These are phyloP conservation scores for Araneus ventricosus DNA, from an alignment of 1,140 invertebrate species.

Conservation along the genomic window DNA sequence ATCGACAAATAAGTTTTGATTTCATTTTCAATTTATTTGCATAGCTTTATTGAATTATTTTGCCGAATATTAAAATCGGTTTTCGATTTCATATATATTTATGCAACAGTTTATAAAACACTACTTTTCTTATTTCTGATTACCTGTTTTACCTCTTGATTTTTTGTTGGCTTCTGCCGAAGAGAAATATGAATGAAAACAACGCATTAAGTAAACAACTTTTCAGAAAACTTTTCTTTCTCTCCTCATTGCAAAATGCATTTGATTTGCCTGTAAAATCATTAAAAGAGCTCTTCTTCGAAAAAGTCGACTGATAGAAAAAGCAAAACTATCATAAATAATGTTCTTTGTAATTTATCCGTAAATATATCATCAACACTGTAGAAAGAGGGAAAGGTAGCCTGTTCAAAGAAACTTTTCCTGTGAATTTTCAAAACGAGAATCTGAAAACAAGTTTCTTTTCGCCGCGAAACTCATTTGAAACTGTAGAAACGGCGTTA, in stretches of 20 bases:
- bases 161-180: too few relatives aligned
- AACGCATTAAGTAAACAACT: too few relatives aligned
- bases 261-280: background rate
- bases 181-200: too few relatives aligned
- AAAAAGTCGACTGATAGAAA: background rate
- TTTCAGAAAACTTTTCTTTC: background rate
- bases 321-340: background rate
- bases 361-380: conserved; percentile 4
- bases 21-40: too few relatives aligned
- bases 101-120: too few relatives aligned
- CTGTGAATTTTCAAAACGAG: conserved; percentile 31
- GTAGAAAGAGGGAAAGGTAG: background rate
- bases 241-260: background rate
- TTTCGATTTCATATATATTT: too few relatives aligned
- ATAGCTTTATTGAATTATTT: too few relatives aligned
- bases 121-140: too few relatives aligned
- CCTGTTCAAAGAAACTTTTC: conserved; percentile 42
- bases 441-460: conserved; percentile 34
- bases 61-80: too few relatives aligned
- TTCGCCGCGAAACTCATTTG: conserved; percentile 50
- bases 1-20: too few relatives aligned
- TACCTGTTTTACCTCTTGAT: too few relatives aligned
- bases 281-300: background rate
- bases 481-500: conserved; percentile 71
- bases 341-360: background rate